Percentiles rank a stretch among this genome's conserved stretches.
Conservation (phyloP, 2,888 invertebrate genomes). For the Spodoptera picta region DNA sequence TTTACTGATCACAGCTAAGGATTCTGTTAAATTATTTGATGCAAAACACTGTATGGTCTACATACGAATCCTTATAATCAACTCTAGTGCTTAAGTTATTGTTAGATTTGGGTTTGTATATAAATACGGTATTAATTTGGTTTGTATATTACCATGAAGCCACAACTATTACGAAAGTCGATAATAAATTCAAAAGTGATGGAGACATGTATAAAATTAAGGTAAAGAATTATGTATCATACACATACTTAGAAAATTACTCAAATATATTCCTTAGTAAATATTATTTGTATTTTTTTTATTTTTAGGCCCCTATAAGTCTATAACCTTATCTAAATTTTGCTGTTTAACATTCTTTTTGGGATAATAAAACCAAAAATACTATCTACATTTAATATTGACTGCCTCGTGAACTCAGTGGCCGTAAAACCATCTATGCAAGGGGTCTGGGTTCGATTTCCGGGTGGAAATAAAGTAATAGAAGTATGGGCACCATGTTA, state of each 20-base stretch:
- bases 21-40: constrained; percentile 31
- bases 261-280: constrained; percentile 80
- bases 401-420: too few species aligned
- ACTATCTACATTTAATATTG: too few species aligned
- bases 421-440: too few species aligned
- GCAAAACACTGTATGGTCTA: constrained; percentile 32
- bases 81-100: constrained; percentile 47
- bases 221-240: constrained; percentile 73
- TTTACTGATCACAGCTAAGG: constrained; percentile 30
- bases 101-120: constrained; percentile 63
- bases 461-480: too few species aligned
- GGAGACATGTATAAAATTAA: constrained; percentile 71
- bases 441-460: too few species aligned
- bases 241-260: constrained; percentile 73
- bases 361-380: too few species aligned
- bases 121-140: constrained; percentile 59
- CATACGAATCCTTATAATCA: constrained; percentile 40
- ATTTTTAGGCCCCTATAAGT: background rate
- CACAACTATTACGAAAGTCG: constrained; percentile 43
- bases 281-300: constrained; percentile 53
- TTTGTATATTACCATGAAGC: constrained; percentile 57
- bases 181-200: constrained; percentile 63
- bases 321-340: too few species aligned
- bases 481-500: too few species aligned
- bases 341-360: too few species aligned